Percentiles rank a stretch among this genome's conserved stretches.
Evolutionary conservation across 2,888 invertebrate species (phyloP).

Genomic region (Agriopis leucophaearia): DNA sequence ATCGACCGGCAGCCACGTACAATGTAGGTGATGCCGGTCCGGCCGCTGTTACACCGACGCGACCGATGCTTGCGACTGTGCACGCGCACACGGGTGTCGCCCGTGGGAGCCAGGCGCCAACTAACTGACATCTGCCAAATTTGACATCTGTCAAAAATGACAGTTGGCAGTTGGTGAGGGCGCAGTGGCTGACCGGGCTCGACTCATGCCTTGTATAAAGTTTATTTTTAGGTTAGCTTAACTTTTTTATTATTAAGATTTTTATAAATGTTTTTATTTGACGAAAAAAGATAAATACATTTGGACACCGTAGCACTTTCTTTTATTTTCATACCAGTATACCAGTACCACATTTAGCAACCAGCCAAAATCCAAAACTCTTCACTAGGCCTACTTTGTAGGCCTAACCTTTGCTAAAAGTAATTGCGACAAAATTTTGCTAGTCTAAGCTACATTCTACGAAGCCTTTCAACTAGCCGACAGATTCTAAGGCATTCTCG

Average conservation of each 20-base stretch:
- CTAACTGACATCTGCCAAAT: constrained; percentile 49
- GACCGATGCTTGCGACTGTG: constrained; percentile 84
- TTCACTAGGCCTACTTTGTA: too few species aligned
- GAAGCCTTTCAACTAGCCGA: constrained; percentile 7
- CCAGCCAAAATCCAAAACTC: too few species aligned
- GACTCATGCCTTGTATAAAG: constrained; percentile 84
- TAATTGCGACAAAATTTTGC: background rate
- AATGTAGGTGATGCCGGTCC: constrained; percentile 80
- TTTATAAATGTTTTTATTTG: constrained; percentile 74
- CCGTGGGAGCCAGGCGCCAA: constrained; percentile 76
- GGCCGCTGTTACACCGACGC: constrained; percentile 59
- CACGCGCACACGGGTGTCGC: constrained; percentile 81
- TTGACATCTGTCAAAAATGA: constrained; percentile 45
- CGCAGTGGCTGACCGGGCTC: constrained; percentile 80
- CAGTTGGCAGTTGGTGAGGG: constrained; percentile 46
- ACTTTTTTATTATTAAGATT: constrained; percentile 68
- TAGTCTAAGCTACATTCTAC: background rate
- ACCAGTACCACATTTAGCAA: too few species aligned
- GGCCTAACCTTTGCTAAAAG: too few species aligned
- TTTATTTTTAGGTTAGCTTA: constrained; percentile 81
- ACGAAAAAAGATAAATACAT: constrained; percentile 84
- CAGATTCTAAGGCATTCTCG: constrained; percentile 1
- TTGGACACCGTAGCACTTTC: constrained; percentile 79
- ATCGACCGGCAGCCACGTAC: constrained; percentile 76
- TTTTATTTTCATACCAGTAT: constrained; percentile 40